Evolutionary conservation across 1,140 invertebrate genomes (phyloP).

Genomic region (Drosophila mayri): DNA sequence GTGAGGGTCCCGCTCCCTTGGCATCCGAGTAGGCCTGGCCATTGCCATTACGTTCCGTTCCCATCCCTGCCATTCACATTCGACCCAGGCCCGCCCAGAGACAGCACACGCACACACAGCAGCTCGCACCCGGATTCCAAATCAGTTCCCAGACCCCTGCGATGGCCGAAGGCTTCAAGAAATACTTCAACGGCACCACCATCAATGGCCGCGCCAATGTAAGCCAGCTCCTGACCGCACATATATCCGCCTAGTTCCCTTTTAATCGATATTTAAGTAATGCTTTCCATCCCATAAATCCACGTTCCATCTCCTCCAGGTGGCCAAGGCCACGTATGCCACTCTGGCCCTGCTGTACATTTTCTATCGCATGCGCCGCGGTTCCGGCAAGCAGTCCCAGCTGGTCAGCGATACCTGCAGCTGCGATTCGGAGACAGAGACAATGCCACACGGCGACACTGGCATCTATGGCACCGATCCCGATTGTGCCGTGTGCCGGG

Average conservation of each 20-base stretch:
- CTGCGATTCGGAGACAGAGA: conserved; percentile 13
- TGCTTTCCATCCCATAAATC: neutral
- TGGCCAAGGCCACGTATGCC: conserved; percentile 72
- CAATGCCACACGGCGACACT: conserved; percentile 8
- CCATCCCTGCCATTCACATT: conserved; percentile 1
- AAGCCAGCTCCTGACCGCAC: neutral
- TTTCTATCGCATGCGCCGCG: conserved; percentile 57
- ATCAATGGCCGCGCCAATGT: conserved; percentile 71
- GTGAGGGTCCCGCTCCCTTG: neutral
- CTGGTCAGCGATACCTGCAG: conserved; percentile 32
- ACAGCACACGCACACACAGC: conserved; percentile 4
- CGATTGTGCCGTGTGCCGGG: conserved; percentile 53
- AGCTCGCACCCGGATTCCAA: conserved; percentile 10
- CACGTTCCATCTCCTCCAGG: conserved; percentile 21
- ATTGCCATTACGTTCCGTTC: neutral
- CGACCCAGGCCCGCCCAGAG: conserved; percentile 10
- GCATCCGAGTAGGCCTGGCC: conserved; percentile 22
- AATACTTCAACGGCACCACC: conserved; percentile 68
- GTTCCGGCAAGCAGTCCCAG: conserved; percentile 20
- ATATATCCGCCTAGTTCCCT: neutral
- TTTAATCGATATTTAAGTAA: neutral
- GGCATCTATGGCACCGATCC: conserved; percentile 31
- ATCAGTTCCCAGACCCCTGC: neutral
- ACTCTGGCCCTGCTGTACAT: conserved; percentile 65
- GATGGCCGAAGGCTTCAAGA: conserved; percentile 73